Base-by-base conservation (phyloP, 23 tunicate species). In the Clavelina lepadiformis region DNA sequence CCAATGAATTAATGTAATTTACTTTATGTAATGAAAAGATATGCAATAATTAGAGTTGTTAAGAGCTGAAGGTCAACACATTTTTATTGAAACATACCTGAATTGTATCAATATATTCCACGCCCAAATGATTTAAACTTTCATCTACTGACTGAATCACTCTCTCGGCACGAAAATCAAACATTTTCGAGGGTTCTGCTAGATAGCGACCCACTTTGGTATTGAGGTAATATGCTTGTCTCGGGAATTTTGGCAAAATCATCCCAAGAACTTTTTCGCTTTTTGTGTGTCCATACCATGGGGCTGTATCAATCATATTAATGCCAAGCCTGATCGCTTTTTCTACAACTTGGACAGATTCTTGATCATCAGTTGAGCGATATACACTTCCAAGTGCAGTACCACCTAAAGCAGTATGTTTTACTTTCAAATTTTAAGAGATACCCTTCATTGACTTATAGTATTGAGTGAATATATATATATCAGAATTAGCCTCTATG, bases 221-320 rank as follows among this genome's bases (percentile, higher is more conserved):
- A 41, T 74, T 81, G 30, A 81, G 58, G 5, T 52, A 81, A 38
- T 62, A 86, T 11, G 81, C 66, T 26, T 59, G 3, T 58, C 95
- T 61, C 18, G 72, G 83, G 28, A 86, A 24, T 18, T 72, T 31
- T 33, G 77, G 81, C 38, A 86, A 58, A 65, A 85, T 50, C 76
- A 72, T 78, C 66, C 95, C 95, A 6, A 86, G 62, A 33, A 75
- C 70, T 23, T 31, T 57, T 79, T 86, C 95, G 67, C 86, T 79
- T 58, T 73, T 78, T 21, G 86, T 86, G 56, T 79, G 77, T 1
- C 95, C 95, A 73, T 86, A 86, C 95, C 95, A 86, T 0, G 95
- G 95, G 1, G 95, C 86, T 30, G 95, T 86, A 33, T 86, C 95
- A 33, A 86, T 61, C 74, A 86, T 32, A 41, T 86, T 86, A 24